phyloP scores from a whole-genome alignment of 1,140 invertebrate genomes.

The Bombus confusus region DNA sequence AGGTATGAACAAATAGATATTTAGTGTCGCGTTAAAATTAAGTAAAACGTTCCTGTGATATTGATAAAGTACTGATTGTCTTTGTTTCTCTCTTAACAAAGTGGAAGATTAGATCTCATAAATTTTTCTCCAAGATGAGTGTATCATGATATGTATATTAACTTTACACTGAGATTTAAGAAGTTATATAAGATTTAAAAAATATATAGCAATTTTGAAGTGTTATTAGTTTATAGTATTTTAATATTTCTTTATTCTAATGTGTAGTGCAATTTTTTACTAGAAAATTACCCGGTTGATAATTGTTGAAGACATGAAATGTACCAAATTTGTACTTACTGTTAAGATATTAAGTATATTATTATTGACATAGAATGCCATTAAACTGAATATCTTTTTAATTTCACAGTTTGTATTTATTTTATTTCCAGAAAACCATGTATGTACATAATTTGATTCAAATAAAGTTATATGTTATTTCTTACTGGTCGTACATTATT shows the following conservation, averaged over 20 bases:
- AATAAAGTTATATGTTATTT: conserved; percentile 16
- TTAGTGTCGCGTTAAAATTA: conserved; percentile 51
- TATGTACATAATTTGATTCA: conserved; percentile 20
- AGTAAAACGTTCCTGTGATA: conserved; percentile 60
- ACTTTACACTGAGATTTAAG: background rate
- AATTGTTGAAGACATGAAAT: conserved; percentile 17
- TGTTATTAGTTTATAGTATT: background rate
- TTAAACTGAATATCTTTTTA: background rate
- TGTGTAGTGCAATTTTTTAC: background rate
- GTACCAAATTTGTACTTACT: conserved; percentile 42
- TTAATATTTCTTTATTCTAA: background rate
- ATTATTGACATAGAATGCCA: background rate
- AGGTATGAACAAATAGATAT: conserved; percentile 3
- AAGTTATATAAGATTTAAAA: background rate
- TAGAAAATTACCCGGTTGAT: background rate
- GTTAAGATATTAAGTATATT: conserved; percentile 7
- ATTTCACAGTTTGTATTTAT: conserved; percentile 16
- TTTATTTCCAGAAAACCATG: conserved; percentile 16
- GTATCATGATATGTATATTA: background rate
- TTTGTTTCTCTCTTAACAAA: conserved; percentile 1
- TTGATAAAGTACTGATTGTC: conserved; percentile 36
- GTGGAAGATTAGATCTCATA: conserved; percentile 4
- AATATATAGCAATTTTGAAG: background rate
- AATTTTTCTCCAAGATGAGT: conserved; percentile 24
- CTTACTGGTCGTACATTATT: background rate